phyloP scores from a whole-genome alignment of 2,113 vertebrate genomes.

The Phrynosoma blainvillii region DNA sequence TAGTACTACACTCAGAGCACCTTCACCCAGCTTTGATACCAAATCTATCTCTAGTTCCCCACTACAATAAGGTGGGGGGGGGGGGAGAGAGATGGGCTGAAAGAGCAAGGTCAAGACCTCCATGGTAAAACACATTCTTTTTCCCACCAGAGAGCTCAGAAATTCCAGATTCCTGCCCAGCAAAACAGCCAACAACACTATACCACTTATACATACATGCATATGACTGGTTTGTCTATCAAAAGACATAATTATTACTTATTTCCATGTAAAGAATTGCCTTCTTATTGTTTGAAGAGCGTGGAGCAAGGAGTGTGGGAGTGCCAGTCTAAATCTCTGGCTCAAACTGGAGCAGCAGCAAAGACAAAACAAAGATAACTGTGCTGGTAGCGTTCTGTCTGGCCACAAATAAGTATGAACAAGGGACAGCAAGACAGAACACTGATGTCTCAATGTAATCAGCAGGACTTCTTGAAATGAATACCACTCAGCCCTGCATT shows the following conservation, averaged over 20 bases:
- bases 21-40: neutral
- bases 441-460: neutral
- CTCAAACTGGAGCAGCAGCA: constrained; percentile 11
- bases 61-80: neutral
- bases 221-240: neutral
- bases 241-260: neutral
- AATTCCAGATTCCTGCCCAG: neutral
- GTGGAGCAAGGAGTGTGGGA: constrained; percentile 17
- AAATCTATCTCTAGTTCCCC: neutral
- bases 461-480: neutral
- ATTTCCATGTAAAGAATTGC: constrained; percentile 36
- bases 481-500: neutral
- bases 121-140: neutral
- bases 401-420: constrained; percentile 39
- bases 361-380: constrained; percentile 76
- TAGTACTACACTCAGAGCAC: neutral
- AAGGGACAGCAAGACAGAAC: constrained; percentile 56
- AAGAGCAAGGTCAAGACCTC: neutral
- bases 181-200: neutral
- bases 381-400: constrained; percentile 49
- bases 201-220: neutral
- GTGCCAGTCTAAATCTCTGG: constrained; percentile 29
- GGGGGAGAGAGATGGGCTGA: neutral
- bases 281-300: constrained; percentile 44
- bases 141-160: neutral